Evolutionary conservation across 2,888 invertebrate genomes (phyloP).

Genomic region (Hetaerina titia): DNA sequence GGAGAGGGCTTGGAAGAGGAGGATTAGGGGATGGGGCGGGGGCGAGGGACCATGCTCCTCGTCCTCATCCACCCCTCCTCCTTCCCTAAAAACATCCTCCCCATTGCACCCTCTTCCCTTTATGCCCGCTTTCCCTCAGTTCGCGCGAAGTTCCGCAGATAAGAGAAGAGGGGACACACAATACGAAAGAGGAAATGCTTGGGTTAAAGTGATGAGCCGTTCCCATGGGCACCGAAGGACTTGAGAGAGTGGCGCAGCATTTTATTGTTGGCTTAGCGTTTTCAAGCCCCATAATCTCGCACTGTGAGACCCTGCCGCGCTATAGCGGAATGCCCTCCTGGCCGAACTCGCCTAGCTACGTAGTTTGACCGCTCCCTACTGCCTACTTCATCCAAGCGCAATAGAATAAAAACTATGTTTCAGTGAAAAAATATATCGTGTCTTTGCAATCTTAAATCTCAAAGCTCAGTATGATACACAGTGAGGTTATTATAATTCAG

Average conservation of each 20-base stretch:
- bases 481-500: too few relatives aligned
- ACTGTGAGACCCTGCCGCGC: neutral
- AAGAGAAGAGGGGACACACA: neutral
- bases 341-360: neutral
- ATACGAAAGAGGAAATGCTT: constrained; percentile 9
- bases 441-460: too few relatives aligned
- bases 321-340: neutral
- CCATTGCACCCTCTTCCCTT: neutral
- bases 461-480: too few relatives aligned
- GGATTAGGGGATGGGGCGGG: neutral
- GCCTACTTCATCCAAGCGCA: neutral
- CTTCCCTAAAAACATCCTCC: neutral
- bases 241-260: neutral
- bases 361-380: neutral
- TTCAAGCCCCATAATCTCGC: constrained; percentile 2
- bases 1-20: neutral
- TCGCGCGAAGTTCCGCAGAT: constrained; percentile 30
- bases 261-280: constrained; percentile 26
- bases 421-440: too few relatives aligned
- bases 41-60: neutral
- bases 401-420: too few relatives aligned
- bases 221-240: constrained; percentile 47
- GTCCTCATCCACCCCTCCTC: neutral
- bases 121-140: neutral
- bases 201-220: constrained; percentile 27